Percentiles rank a stretch among this genome's conserved stretches.
phyloP scores from a whole-genome alignment of 2,888 invertebrate species.

The Cataglyphis altisquamis region DNA sequence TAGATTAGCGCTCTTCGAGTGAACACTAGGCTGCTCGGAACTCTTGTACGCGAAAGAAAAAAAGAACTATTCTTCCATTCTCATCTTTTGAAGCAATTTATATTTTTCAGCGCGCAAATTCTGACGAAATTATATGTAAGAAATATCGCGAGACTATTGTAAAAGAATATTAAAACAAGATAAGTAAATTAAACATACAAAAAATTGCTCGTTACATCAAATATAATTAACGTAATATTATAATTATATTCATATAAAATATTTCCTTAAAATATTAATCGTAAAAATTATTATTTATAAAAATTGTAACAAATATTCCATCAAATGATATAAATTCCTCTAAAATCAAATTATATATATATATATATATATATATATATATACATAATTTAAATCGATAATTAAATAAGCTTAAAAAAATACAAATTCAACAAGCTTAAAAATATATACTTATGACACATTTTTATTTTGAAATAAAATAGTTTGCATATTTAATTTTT shows the following conservation, averaged over 20 bases:
- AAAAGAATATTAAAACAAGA: not conserved
- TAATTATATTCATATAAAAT: constrained; percentile 6
- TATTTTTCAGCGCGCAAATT: not conserved
- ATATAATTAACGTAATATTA: not conserved
- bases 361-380: not conserved
- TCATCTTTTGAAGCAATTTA: constrained; percentile 3
- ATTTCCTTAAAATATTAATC: not conserved
- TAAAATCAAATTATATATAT: not conserved
- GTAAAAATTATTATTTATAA: not conserved
- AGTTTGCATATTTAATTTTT: not conserved
- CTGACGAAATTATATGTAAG: not conserved
- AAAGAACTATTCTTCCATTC: constrained; percentile 1
- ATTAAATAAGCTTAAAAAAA: not conserved
- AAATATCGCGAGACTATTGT: not conserved
- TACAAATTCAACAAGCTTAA: not conserved
- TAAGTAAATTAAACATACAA: not conserved
- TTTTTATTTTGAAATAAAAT: not conserved
- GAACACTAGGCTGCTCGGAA: constrained; percentile 60
- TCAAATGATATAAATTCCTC: not conserved
- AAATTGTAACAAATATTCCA: not conserved
- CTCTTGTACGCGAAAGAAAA: constrained; percentile 18
- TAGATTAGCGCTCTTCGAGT: constrained; percentile 80
- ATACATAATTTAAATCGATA: not conserved
- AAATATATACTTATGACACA: not conserved
- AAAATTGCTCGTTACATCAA: not conserved